These are phyloP conservation scores for Crematogaster levior DNA, from an alignment of 2,888 invertebrate species.

Conservation along the genomic window DNA sequence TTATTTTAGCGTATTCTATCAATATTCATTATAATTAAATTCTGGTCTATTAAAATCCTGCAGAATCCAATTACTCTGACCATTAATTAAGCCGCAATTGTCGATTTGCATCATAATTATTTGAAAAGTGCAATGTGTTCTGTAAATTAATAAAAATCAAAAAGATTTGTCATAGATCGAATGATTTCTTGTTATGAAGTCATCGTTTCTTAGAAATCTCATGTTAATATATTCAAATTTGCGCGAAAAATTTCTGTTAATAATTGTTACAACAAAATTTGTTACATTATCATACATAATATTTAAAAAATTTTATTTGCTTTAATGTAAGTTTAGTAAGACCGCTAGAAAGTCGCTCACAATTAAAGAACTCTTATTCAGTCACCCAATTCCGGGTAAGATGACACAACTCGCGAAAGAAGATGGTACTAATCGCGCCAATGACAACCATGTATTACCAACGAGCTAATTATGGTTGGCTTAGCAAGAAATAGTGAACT, in stretches of 20 bases:
- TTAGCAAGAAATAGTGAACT: constrained; percentile 71
- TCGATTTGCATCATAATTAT: not conserved
- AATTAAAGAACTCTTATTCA: constrained; percentile 38
- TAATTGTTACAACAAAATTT: not conserved
- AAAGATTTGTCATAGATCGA: not conserved
- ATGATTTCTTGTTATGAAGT: not conserved
- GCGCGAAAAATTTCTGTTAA: not conserved
- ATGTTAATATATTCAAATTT: not conserved
- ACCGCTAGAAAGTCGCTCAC: not conserved
- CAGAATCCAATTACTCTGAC: not conserved
- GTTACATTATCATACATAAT: not conserved
- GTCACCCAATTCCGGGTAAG: constrained; percentile 68
- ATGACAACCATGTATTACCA: constrained; percentile 76
- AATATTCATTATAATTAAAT: constrained; percentile 28
- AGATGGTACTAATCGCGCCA: constrained; percentile 70
- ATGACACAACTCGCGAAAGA: constrained; percentile 59
- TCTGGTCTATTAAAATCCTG: constrained; percentile 7
- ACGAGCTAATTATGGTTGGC: constrained; percentile 74
- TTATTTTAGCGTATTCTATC: constrained; percentile 6
- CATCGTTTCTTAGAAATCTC: not conserved
- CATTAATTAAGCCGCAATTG: constrained; percentile 9
- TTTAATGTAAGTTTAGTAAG: not conserved
- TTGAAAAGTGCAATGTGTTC: not conserved
- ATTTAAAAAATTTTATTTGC: not conserved
- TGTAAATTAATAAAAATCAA: not conserved